A percentile compares a stretch with the other conserved stretches of the same genome.
These are phyloP conservation scores for Crepidodera aurea DNA, from an alignment of 2,888 invertebrate species.

Conservation along the genomic window DNA sequence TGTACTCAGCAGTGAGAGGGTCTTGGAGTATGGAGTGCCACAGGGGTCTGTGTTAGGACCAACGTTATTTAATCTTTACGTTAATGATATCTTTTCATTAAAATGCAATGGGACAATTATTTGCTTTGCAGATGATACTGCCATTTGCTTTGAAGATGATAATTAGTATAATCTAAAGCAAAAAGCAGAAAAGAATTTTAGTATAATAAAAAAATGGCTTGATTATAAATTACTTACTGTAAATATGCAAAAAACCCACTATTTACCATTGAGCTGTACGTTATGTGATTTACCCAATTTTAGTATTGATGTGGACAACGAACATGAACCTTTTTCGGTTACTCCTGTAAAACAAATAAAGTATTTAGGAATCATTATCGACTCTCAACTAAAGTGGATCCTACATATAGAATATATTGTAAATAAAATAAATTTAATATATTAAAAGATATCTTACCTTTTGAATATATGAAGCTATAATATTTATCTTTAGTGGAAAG, in stretches of 20 bases:
- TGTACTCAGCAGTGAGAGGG: too few species aligned
- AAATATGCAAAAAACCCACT: neutral
- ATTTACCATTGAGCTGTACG: neutral
- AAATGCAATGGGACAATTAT: neutral
- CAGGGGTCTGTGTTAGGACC: neutral
- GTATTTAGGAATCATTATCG: neutral
- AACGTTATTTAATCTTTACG: neutral
- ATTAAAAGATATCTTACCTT: too few species aligned
- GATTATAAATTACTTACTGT: neutral
- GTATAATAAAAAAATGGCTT: neutral
- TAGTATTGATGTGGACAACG: neutral
- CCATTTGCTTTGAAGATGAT: neutral
- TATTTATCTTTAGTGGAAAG: too few species aligned
- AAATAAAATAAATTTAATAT: too few species aligned
- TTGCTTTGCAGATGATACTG: neutral
- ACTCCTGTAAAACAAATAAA: neutral
- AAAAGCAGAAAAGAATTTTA: neutral
- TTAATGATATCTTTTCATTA: neutral
- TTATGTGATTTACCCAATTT: neutral
- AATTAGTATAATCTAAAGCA: neutral
- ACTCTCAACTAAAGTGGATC: neutral
- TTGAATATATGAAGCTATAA: too few species aligned
- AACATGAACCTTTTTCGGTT: neutral
- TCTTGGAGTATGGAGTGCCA: neutral
- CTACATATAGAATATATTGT: neutral